Conservation (phyloP, 2,113 vertebrate genomes). For the Syrmaticus mikado region DNA sequence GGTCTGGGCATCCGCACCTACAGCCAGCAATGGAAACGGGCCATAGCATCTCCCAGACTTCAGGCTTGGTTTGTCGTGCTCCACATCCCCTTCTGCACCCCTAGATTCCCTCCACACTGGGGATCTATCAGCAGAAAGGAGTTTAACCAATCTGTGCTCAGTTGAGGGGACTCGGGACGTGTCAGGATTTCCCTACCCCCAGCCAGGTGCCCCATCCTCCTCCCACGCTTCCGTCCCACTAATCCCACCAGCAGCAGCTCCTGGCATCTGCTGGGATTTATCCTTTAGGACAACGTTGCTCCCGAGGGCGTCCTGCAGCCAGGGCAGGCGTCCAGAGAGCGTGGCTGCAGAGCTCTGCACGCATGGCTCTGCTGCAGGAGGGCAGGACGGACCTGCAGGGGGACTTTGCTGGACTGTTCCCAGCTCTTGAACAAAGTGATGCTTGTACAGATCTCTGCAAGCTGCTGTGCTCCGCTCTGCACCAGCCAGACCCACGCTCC, state of each 20-base stretch:
- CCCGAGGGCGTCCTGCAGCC: neutral
- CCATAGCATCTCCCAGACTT: neutral
- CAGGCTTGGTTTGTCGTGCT: neutral
- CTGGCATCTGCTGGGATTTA: neutral
- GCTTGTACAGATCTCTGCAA: fast-evolving
- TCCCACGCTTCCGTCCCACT: neutral
- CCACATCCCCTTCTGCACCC: neutral
- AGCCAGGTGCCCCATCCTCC: fast-evolving
- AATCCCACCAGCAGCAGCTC: neutral
- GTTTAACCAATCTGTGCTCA: fast-evolving
- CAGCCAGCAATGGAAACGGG: neutral
- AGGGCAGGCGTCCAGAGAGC: neutral
- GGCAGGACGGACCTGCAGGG: neutral
- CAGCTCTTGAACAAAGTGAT: fast-evolving
- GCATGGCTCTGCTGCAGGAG: neutral
- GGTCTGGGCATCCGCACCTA: neutral
- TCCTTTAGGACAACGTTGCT: neutral
- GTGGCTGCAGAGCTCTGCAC: neutral
- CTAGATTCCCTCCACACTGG: fast-evolving
- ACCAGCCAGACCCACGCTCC: neutral
- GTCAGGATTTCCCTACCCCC: neutral
- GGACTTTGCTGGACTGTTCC: fast-evolving
- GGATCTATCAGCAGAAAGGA: neutral
- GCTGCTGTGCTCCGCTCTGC: neutral
- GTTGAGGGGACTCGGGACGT: neutral